Conservation (phyloP, 2,888 invertebrate genomes). For the Pollenia angustigena region DNA sequence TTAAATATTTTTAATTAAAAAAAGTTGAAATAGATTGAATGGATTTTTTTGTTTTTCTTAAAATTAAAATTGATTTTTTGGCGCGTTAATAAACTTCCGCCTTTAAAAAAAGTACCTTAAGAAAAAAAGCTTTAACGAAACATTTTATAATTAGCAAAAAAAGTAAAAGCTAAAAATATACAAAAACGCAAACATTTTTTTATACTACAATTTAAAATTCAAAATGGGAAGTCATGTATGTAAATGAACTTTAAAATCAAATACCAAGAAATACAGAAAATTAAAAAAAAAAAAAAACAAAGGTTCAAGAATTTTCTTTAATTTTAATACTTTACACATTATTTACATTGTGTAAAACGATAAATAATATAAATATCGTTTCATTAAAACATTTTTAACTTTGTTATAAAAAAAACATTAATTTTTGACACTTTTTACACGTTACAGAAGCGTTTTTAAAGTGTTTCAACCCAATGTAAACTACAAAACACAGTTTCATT, state of each 20-base stretch:
- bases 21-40: conserved; percentile 28
- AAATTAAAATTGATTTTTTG: conserved; percentile 17
- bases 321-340: too few relatives aligned
- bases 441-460: too few relatives aligned
- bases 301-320: too few relatives aligned
- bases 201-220: neutral
- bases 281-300: conserved; percentile 1
- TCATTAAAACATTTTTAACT: too few relatives aligned
- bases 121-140: too few relatives aligned
- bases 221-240: neutral
- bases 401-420: too few relatives aligned
- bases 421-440: too few relatives aligned
- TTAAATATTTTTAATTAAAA: neutral
- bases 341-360: too few relatives aligned
- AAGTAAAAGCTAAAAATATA: neutral
- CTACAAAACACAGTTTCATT: too few relatives aligned
- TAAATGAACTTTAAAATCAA: conserved; percentile 10
- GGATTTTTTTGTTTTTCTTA: neutral
- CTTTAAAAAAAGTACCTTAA: neutral
- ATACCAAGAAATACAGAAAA: neutral
- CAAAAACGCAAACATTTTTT: neutral
- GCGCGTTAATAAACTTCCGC: conserved; percentile 13
- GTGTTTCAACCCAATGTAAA: too few relatives aligned
- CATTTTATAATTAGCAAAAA: neutral
- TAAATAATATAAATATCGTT: too few relatives aligned